A percentile compares a stretch with the other conserved stretches of the same genome.
These are phyloP conservation scores for Varanus salvator DNA, from an alignment of 2,113 vertebrate genomes.

Conservation along the genomic window DNA sequence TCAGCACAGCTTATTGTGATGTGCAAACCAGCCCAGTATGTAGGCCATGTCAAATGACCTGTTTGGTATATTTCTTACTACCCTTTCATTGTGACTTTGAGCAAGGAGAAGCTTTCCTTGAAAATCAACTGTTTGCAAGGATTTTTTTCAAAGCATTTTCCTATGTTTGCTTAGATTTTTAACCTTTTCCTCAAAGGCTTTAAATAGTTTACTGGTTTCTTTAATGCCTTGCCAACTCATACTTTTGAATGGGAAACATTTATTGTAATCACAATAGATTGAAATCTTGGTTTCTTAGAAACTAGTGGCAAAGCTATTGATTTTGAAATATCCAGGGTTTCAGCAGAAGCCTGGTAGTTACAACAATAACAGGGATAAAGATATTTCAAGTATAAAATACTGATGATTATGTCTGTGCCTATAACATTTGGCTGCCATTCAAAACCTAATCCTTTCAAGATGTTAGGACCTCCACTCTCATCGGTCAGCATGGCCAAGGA, in stretches of 20 bases:
- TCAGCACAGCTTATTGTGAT: too few relatives aligned
- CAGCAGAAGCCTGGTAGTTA: neutral
- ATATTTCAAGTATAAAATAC: slow-evolving; percentile 5
- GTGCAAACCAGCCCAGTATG: neutral
- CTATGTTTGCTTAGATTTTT: neutral
- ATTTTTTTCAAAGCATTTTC: neutral
- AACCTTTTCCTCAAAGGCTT: neutral
- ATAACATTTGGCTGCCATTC: neutral
- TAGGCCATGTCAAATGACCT: neutral
- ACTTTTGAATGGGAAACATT: neutral
- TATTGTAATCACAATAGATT: neutral
- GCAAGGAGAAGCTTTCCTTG: neutral
- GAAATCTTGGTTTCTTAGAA: slow-evolving; percentile 3
- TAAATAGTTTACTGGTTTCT: neutral
- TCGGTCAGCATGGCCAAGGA: too few relatives aligned
- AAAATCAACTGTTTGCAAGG: neutral
- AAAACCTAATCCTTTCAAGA: too few relatives aligned
- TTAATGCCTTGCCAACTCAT: neutral
- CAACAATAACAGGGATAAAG: slow-evolving; percentile 23
- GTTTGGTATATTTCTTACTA: neutral
- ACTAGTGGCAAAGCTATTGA: neutral
- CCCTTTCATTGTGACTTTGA: neutral
- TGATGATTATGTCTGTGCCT: neutral
- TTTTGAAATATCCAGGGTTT: neutral
- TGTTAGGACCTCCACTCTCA: too few relatives aligned